phyloP scores from a whole-genome alignment of 30 jellyfish, hydroid and myxozoan genomes.

The Aurelia aurita region DNA sequence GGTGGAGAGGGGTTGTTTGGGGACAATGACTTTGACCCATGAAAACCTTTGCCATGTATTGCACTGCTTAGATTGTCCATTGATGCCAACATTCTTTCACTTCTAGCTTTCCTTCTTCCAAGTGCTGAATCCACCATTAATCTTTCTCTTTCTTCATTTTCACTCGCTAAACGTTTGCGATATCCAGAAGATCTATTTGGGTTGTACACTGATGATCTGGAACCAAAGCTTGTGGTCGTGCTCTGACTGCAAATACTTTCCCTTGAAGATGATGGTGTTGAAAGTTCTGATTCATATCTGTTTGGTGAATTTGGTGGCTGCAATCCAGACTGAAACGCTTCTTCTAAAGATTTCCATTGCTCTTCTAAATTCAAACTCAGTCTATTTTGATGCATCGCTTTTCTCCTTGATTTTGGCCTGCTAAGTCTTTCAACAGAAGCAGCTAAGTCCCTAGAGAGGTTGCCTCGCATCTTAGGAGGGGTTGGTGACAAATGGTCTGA shows the following conservation, averaged over 20 bases:
- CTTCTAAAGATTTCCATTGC: constrained; percentile 60
- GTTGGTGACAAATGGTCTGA: background rate
- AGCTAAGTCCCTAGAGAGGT: constrained; percentile 40
- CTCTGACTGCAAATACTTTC: constrained; percentile 66
- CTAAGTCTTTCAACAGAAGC: constrained; percentile 78
- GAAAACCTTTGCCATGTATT: constrained; percentile 5
- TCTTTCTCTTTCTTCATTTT: background rate
- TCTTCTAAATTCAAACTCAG: constrained; percentile 70
- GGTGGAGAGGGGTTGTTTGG: constrained; percentile 4
- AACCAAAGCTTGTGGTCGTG: constrained; percentile 61
- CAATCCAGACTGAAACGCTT: constrained; percentile 45
- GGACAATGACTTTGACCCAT: constrained; percentile 34
- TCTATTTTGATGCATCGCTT: constrained; percentile 60
- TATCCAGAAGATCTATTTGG: constrained; percentile 1
- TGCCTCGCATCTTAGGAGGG: background rate
- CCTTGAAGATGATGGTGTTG: constrained; percentile 54
- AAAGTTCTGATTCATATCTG: background rate
- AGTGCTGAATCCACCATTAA: background rate
- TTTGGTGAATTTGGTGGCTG: constrained; percentile 43
- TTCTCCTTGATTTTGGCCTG: constrained; percentile 55
- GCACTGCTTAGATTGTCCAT: constrained; percentile 51
- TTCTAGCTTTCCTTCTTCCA: constrained; percentile 58
- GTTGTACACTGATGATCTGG: constrained; percentile 49
- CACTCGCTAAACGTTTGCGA: background rate
- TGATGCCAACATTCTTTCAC: constrained; percentile 67